Evolutionary conservation across 2,113 vertebrate species (phyloP).

Genomic region (Steatornis caripensis): DNA sequence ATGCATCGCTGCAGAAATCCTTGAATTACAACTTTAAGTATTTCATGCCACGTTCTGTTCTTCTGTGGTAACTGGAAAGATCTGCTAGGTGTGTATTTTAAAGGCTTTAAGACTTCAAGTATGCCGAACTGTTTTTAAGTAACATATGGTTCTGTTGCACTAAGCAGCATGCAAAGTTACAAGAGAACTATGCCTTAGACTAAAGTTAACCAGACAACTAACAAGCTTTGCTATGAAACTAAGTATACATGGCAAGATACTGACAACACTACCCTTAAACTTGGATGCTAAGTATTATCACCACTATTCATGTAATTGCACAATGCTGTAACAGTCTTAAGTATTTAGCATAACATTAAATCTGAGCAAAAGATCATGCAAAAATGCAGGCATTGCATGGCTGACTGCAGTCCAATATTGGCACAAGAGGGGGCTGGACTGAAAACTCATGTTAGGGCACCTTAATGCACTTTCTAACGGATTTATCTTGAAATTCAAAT

Average conservation of each 20-base stretch:
- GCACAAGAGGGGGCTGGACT: conserved; percentile 78
- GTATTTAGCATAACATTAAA: background rate
- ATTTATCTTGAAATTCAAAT: conserved; percentile 81
- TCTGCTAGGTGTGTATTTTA: background rate
- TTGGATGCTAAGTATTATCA: background rate
- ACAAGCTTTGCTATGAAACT: background rate
- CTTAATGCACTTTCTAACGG: conserved; percentile 86
- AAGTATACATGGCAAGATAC: background rate
- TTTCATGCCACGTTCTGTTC: background rate
- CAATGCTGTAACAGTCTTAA: background rate
- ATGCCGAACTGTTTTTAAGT: background rate
- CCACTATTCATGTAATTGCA: background rate
- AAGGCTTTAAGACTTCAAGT: background rate
- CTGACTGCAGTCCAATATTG: conserved; percentile 78
- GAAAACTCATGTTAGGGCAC: conserved; percentile 79
- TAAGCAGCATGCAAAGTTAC: background rate
- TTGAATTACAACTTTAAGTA: background rate
- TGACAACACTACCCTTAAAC: background rate
- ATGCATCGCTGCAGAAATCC: background rate
- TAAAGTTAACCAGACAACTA: background rate
- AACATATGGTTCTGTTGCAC: background rate
- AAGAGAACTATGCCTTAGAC: background rate
- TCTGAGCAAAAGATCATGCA: conserved; percentile 84
- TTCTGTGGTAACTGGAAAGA: background rate
- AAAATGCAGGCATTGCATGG: conserved; percentile 81